Evolutionary conservation across 2,797 vertebrate species (phyloP).

Genomic region (Acanthurus lineatus): DNA sequence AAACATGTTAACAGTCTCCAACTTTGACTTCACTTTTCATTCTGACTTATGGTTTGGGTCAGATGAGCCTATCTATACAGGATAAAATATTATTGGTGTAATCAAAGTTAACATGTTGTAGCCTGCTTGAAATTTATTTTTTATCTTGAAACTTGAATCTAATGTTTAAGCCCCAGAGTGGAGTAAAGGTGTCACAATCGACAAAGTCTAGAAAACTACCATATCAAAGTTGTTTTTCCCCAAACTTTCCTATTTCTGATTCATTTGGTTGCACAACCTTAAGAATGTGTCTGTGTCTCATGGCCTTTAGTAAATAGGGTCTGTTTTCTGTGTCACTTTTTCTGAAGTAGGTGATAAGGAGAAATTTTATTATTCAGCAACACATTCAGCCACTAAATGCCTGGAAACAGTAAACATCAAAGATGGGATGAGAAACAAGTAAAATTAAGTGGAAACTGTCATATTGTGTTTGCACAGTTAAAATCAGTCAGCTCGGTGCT

Average conservation of each 20-base stretch:
- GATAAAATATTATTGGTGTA: background rate
- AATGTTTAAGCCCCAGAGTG: background rate
- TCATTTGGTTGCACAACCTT: slow-evolving; percentile 16
- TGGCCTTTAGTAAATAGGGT: background rate
- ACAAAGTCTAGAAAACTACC: too few species aligned
- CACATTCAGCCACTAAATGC: slow-evolving; percentile 27
- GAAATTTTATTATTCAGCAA: slow-evolving; percentile 8
- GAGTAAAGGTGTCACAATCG: too few species aligned
- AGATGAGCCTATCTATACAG: background rate
- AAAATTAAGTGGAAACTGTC: background rate
- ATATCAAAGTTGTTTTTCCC: too few species aligned
- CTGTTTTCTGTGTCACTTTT: slow-evolving; percentile 20
- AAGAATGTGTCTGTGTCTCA: slow-evolving; percentile 46
- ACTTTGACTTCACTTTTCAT: background rate
- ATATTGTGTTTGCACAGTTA: slow-evolving; percentile 10
- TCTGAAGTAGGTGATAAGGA: slow-evolving; percentile 15
- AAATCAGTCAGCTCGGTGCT: slow-evolving; percentile 7
- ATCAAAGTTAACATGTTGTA: slow-evolving; percentile 1
- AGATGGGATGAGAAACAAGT: slow-evolving; percentile 1
- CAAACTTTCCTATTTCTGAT: background rate
- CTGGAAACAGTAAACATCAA: slow-evolving; percentile 28
- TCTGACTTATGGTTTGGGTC: background rate
- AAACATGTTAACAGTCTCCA: slow-evolving; percentile 5
- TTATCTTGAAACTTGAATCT: background rate
- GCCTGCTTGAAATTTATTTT: background rate